Conservation (phyloP, 2,113 vertebrate genomes). For the Triplophysa tibetana region DNA sequence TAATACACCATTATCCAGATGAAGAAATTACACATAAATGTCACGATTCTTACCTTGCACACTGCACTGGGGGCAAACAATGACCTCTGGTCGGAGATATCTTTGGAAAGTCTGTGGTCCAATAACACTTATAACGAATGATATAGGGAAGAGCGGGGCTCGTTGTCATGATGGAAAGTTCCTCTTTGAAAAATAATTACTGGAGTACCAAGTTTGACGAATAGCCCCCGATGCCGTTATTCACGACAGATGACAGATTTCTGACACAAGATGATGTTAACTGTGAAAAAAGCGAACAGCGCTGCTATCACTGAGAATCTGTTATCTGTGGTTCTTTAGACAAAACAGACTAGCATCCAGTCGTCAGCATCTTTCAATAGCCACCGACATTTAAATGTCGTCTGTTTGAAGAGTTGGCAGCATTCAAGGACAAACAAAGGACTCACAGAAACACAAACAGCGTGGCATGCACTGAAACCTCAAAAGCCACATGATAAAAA, state of each 20-base stretch:
- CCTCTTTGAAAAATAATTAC: not conserved
- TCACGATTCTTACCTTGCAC: constrained; percentile 12
- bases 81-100: constrained; percentile 2
- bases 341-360: not conserved
- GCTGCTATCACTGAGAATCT: not conserved
- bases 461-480: not conserved
- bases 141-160: not conserved
- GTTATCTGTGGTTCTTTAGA: not conserved
- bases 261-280: too few relatives aligned
- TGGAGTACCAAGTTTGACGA: not conserved
- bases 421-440: constrained; percentile 36
- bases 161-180: not conserved
- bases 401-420: constrained; percentile 10
- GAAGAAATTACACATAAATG: constrained; percentile 43
- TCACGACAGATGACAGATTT: not conserved
- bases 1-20: constrained; percentile 52
- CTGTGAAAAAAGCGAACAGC: not conserved
- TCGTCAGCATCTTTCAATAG: constrained; percentile 1
- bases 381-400: not conserved
- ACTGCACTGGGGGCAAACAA: constrained; percentile 14
- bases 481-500: constrained; percentile 57
- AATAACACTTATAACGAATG: constrained; percentile 7
- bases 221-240: not conserved
- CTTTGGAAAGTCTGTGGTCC: not conserved
- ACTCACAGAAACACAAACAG: constrained; percentile 21